phyloP scores from a whole-genome alignment of 2,113 vertebrate genomes.

The Galeopterus variegatus region DNA sequence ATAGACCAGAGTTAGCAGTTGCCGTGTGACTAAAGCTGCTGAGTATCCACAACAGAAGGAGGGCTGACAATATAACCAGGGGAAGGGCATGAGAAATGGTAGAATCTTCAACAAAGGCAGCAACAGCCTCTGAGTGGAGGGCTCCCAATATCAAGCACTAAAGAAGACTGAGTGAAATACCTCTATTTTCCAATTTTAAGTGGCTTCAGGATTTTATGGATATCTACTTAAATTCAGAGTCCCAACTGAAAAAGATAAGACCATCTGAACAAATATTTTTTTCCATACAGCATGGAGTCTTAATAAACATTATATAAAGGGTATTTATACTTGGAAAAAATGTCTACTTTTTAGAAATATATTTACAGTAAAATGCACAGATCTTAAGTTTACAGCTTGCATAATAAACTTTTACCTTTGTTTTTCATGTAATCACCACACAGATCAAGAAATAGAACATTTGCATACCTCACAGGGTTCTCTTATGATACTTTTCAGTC shows the following conservation, averaged over 20 bases:
- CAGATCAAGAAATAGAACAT: not conserved
- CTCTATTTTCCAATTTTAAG: not conserved
- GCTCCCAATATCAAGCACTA: not conserved
- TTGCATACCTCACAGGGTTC: not conserved
- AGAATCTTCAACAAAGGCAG: not conserved
- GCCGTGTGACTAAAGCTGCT: not conserved
- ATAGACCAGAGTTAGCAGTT: not conserved
- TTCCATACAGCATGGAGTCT: not conserved
- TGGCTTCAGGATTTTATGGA: not conserved
- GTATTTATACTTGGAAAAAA: not conserved
- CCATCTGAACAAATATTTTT: not conserved
- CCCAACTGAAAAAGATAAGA: slow-evolving; percentile 6
- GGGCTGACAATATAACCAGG: not conserved
- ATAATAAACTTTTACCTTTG: not conserved
- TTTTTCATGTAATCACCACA: not conserved
- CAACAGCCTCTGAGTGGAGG: not conserved
- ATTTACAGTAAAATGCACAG: not conserved
- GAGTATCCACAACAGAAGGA: not conserved
- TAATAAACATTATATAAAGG: not conserved
- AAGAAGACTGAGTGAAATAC: not conserved
- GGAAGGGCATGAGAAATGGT: not conserved
- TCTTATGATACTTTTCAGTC: not conserved
- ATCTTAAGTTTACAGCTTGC: not conserved
- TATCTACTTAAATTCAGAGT: slow-evolving; percentile 56
- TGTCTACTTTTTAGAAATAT: not conserved